Evolutionary conservation across 1,140 invertebrate species (phyloP).

Genomic region (Danaus plexippus): DNA sequence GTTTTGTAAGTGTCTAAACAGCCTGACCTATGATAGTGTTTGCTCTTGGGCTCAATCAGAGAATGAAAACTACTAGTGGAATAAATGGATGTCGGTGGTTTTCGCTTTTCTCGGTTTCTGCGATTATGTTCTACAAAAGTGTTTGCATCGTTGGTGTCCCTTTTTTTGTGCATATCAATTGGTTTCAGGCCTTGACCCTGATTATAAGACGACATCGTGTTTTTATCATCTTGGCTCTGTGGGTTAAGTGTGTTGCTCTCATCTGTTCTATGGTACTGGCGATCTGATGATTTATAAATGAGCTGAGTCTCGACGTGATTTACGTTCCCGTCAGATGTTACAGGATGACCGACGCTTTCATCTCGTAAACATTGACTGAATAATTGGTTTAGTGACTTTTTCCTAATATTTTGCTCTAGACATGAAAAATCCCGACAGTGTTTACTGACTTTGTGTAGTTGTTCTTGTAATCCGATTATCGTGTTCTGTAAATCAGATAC

Average conservation of each 20-base stretch:
- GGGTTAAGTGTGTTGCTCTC: constrained; percentile 20
- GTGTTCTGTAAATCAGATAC: constrained; percentile 50
- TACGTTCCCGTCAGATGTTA: constrained; percentile 18
- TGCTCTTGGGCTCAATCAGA: constrained; percentile 18
- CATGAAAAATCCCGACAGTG: constrained; percentile 35
- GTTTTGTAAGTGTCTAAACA: constrained; percentile 11
- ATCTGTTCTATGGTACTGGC: constrained; percentile 25
- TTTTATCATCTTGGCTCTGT: constrained; percentile 16
- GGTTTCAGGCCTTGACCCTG: constrained; percentile 17
- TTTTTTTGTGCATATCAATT: constrained; percentile 17
- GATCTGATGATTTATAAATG: constrained; percentile 35
- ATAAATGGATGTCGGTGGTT: constrained; percentile 18
- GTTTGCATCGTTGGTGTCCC: constrained; percentile 15
- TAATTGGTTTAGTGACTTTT: constrained; percentile 12
- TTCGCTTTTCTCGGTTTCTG: constrained; percentile 19
- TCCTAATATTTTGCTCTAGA: constrained; percentile 24
- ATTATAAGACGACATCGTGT: constrained; percentile 6
- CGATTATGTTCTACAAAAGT: constrained; percentile 17
- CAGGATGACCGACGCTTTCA: constrained; percentile 12
- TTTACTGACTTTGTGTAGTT: constrained; percentile 43
- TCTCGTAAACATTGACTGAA: neutral
- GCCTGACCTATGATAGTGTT: constrained; percentile 6
- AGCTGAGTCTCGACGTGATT: constrained; percentile 34
- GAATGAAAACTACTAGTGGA: constrained; percentile 36
- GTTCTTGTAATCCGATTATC: constrained; percentile 44